Conservation (phyloP, 1,140 invertebrate genomes). For the Pogonus chalceus region DNA sequence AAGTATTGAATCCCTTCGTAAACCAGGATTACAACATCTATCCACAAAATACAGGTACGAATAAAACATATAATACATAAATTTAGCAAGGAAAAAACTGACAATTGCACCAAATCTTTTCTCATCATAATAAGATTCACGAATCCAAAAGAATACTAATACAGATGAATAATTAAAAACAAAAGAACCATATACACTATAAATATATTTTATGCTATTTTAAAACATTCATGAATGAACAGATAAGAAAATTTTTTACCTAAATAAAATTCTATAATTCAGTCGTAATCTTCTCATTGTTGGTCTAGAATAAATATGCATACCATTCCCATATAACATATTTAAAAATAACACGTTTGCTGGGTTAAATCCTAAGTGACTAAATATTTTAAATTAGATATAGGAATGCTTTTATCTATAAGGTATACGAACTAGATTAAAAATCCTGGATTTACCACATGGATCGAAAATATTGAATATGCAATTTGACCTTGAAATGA, state of each 20-base stretch:
- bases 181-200: not conserved
- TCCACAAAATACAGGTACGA: not conserved
- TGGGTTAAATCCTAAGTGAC: conserved; percentile 7
- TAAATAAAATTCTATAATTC: conserved; percentile 22
- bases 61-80: not conserved
- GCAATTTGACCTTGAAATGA: conserved; percentile 24
- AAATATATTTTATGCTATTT: not conserved
- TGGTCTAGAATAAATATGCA: conserved; percentile 25
- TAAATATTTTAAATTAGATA: too few relatives aligned
- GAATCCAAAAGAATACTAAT: not conserved
- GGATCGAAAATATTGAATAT: conserved; percentile 30
- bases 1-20: too few relatives aligned
- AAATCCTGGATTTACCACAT: conserved; percentile 25
- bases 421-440: conserved; percentile 19
- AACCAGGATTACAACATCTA: too few relatives aligned
- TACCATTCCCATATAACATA: conserved; percentile 29
- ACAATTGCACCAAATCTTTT: not conserved
- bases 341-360: conserved; percentile 22
- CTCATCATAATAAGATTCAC: not conserved
- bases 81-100: not conserved
- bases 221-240: not conserved
- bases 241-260: conserved; percentile 15
- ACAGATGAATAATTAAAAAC: not conserved
- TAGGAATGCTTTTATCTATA: not conserved
- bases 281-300: conserved; percentile 20